phyloP scores from a whole-genome alignment of 1,140 invertebrate genomes.

The Colletes gigas region DNA sequence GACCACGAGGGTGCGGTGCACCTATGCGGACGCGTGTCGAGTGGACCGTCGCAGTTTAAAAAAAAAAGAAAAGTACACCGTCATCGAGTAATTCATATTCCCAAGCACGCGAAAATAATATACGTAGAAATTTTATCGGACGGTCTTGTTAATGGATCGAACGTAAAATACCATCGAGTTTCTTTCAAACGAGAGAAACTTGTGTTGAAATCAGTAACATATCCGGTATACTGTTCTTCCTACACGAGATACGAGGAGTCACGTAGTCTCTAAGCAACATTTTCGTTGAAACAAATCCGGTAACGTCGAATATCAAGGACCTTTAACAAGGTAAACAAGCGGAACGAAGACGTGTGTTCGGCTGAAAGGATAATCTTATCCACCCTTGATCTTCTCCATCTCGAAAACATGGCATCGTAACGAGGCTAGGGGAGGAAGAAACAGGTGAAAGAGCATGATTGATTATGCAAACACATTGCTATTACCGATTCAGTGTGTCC shows the following conservation, averaged over 20 bases:
- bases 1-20: neutral
- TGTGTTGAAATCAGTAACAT: too few relatives aligned
- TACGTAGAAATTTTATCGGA: neutral
- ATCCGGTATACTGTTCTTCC: too few relatives aligned
- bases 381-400: slow-evolving; percentile 1
- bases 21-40: neutral
- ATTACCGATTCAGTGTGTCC: slow-evolving; percentile 71
- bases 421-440: slow-evolving; percentile 36
- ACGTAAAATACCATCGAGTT: too few relatives aligned
- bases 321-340: neutral
- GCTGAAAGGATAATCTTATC: neutral
- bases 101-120: neutral
- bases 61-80: neutral
- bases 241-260: neutral
- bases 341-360: neutral
- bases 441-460: slow-evolving; percentile 69
- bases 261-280: neutral
- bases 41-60: neutral
- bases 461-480: slow-evolving; percentile 74
- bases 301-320: neutral
- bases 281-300: neutral
- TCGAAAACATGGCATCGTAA: slow-evolving; percentile 19
- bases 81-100: neutral
- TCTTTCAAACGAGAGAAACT: too few relatives aligned
- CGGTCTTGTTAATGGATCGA: too few relatives aligned